Percentiles rank a stretch among this genome's conserved stretches.
These are phyloP conservation scores for Subacronicta megacephala DNA, from an alignment of 2,888 invertebrate genomes.

Conservation along the genomic window DNA sequence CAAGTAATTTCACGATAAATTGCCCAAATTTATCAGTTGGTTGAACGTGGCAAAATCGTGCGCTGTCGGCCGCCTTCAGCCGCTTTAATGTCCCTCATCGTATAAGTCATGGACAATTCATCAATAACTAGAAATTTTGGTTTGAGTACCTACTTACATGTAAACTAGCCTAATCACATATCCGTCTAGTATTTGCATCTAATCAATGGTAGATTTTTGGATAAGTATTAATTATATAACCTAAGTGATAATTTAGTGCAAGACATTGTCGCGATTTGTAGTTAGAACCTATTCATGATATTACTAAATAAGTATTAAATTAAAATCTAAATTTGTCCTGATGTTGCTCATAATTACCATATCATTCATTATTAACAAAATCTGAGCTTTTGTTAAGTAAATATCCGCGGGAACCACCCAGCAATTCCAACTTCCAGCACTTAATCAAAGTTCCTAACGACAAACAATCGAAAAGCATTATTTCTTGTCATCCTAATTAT, in stretches of 20 bases:
- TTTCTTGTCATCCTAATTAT: conserved; percentile 62
- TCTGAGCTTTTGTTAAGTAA: conserved; percentile 30
- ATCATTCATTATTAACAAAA: no score
- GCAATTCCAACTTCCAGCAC: conserved; percentile 52
- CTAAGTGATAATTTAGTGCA: no score
- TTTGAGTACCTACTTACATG: no score
- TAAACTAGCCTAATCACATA: no score
- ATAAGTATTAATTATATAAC: no score
- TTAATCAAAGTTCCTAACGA: conserved; percentile 61
- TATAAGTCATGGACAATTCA: conserved; percentile 64
- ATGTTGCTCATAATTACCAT: no score
- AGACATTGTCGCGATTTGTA: no score
- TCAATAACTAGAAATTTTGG: conserved; percentile 41
- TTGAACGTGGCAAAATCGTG: conserved; percentile 71
- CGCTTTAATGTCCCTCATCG: conserved; percentile 60
- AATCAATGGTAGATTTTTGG: no score
- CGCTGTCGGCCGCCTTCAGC: conserved; percentile 55
- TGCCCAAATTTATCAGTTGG: conserved; percentile 74
- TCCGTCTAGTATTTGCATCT: no score
- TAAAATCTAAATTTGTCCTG: no score
- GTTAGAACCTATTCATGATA: no score
- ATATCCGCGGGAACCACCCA: conserved; percentile 41
- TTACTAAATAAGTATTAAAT: no score
- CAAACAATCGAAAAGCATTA: conserved; percentile 61
- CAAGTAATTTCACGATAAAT: conserved; percentile 77